Base-by-base conservation (phyloP, 2,888 invertebrate genomes). In the Rhopalosiphum nymphaeae region DNA sequence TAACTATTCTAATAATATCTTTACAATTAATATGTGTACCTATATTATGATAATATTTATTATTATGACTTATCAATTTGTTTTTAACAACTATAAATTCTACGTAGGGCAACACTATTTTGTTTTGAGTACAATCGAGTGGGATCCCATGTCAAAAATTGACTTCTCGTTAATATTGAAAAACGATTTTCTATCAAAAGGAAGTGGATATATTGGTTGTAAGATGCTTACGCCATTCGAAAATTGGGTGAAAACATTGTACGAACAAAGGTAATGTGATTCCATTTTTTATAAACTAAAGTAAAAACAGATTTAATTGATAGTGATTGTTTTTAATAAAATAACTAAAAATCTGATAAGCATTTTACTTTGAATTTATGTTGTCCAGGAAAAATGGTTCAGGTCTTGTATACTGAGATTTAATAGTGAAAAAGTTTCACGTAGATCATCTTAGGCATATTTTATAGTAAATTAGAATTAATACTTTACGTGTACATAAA, bases 131-230 rank as follows among this genome's bases (percentile, higher is more conserved):
- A 96, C 97, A 44, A 96, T 97, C 95, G 97, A 97, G 1, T 98
- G 98, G 98, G 97, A 97, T 94, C 96, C 97, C 57, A 97, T 97
- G 36, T 97, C 97, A 85, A 96, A 96, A 11, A 96, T 98, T 9
- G 96, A 97, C 56, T 96, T 97, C 95, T 96, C 96, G 42, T 96
- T 97, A n/a, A 95, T 95, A 26, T 92, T 95, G 46, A 94, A 95
- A 46, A 95, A 95, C 90, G 95, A 95, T 88, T 91, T 95, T 25
- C 91, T 94, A 3, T 95, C 95, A 36, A 95, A 91, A 91, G 95
- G 95, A n/a, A 93, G 95, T 25, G 94, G 95, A 46, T 94, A 95
- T 94, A 91, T 96, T 78, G 96, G 96, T 93, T 96, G 96, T 10
- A 96, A 96, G 95, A 95, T 97, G 53, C 95, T 96, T 9, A 97